Conservation (phyloP, 2,888 invertebrate genomes). For the Endotricha flammealis region DNA sequence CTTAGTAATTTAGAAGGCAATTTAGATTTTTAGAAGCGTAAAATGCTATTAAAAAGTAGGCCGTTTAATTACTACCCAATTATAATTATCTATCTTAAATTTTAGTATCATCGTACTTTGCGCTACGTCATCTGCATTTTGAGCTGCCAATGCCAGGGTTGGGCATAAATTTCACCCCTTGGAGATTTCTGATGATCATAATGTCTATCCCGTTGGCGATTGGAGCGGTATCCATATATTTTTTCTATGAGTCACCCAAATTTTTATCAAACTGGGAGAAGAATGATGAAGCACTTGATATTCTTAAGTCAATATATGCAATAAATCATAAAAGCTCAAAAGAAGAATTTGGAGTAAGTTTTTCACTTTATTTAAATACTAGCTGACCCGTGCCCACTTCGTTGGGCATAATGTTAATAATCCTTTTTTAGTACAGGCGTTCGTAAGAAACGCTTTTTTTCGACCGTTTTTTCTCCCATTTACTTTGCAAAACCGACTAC, state of each 20-base stretch:
- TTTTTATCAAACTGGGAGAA: constrained; percentile 82
- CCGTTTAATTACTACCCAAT: too few relatives aligned
- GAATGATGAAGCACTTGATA: constrained; percentile 77
- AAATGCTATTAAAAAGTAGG: not conserved
- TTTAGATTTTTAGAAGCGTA: too few relatives aligned
- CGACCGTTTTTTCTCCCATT: too few relatives aligned
- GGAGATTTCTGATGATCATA: constrained; percentile 83
- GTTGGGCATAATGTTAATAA: too few relatives aligned
- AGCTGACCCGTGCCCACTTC: too few relatives aligned
- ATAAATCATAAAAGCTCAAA: constrained; percentile 42
- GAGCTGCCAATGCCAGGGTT: constrained; percentile 32
- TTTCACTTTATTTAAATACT: too few relatives aligned
- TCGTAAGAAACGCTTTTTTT: too few relatives aligned
- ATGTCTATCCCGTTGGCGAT: constrained; percentile 60
- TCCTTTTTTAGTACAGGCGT: too few relatives aligned
- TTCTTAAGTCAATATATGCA: constrained; percentile 53
- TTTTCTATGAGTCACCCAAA: constrained; percentile 88
- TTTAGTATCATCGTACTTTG: constrained; percentile 82
- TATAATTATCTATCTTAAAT: constrained; percentile 14
- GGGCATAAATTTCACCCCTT: constrained; percentile 81
- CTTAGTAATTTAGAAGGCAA: too few relatives aligned
- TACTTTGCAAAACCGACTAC: too few relatives aligned
- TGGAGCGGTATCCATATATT: constrained; percentile 77
- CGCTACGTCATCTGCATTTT: constrained; percentile 78
- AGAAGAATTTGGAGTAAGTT: constrained; percentile 46